Evolutionary conservation across 2,888 invertebrate species (phyloP), one percentile per base, ranked within the genome.

Genomic region (Amblyteles armatorius): DNA sequence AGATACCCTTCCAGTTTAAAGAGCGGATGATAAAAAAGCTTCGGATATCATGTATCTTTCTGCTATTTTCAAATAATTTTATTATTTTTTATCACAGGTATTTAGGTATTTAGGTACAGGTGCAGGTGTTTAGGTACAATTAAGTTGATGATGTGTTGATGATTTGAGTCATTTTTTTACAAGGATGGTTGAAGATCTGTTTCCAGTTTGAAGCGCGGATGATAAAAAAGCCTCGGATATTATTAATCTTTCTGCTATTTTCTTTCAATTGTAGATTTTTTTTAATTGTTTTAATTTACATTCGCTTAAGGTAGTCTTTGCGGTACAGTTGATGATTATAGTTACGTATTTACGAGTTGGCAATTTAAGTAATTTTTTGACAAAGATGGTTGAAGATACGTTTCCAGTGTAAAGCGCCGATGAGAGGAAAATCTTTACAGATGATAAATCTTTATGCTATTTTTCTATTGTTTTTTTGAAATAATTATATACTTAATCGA

Each of bases 1-100:
- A 63, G 26, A 63, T 33, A 63, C 16, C 16, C 16, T 63, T 33
- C 33, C 63, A 33, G 63, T 7, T 63, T 16, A n/a, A 63, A 63
- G 33, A 16, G 63, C 29, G 29, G 29, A 26, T 16, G 63, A 16
- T 13, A 16, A 11, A 16, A 63, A 63, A 48, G 44, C 16, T 63
- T 63, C 4, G 6, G 13, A n/a, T 33, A 29, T 5, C 5, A 29
- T 29, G 5, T 2, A 40, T 40, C 9, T 40, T 9, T 9, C 22
- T n/a, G 52, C 16, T 4, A n/a, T n/a, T 52, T n/a, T 52, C n/a
- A 7, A 4, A n/a, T 16, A 11, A 60, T 29, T 26, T 60, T 4
- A 50, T 50, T 50, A 50, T 50, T n/a, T 16, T n/a, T 50, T 50
- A n/a, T 6, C n/a, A n/a, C 0, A n/a, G n/a, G 16, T n/a, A 4